These are phyloP conservation scores for Heteractis magnifica DNA, from an alignment of 92 coral and sea anemone genomes.

Conservation along the genomic window DNA sequence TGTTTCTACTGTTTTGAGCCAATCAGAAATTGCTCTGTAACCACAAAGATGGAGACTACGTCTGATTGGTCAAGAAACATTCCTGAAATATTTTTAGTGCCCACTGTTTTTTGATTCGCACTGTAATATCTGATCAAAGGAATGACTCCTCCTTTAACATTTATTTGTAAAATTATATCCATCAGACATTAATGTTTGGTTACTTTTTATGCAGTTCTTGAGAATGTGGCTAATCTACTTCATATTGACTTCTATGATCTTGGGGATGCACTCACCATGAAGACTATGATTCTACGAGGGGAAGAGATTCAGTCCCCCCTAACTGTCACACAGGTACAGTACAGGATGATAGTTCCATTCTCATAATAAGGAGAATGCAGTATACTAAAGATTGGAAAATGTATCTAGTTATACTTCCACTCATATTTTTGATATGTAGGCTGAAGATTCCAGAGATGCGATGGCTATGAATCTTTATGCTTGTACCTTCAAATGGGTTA, in stretches of 20 bases:
- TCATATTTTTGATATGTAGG: slow-evolving; percentile 41
- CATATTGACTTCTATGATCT: slow-evolving; percentile 88
- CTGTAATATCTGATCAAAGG: too few species aligned
- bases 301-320: slow-evolving; percentile 97
- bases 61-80: too few species aligned
- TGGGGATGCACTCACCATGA: slow-evolving; percentile 87
- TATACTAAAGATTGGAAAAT: background rate
- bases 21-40: too few species aligned
- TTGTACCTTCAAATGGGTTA: slow-evolving; percentile 92
- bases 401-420: background rate
- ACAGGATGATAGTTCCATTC: background rate
- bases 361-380: background rate
- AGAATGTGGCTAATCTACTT: slow-evolving; percentile 89
- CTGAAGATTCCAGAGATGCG: slow-evolving; percentile 88
- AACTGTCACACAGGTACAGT: slow-evolving; percentile 77
- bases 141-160: background rate
- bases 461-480: slow-evolving; percentile 99
- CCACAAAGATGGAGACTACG: too few species aligned
- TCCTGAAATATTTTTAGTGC: too few species aligned
- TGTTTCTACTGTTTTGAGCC: too few species aligned
- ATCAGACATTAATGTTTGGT: background rate
- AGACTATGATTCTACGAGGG: slow-evolving; percentile 88
- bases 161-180: background rate
- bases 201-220: slow-evolving; percentile 57
- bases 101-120: too few species aligned